Percentiles rank a stretch among this genome's conserved stretches.
Evolutionary conservation across 2,888 invertebrate genomes (phyloP).

Genomic region (Linyphia triangularis): DNA sequence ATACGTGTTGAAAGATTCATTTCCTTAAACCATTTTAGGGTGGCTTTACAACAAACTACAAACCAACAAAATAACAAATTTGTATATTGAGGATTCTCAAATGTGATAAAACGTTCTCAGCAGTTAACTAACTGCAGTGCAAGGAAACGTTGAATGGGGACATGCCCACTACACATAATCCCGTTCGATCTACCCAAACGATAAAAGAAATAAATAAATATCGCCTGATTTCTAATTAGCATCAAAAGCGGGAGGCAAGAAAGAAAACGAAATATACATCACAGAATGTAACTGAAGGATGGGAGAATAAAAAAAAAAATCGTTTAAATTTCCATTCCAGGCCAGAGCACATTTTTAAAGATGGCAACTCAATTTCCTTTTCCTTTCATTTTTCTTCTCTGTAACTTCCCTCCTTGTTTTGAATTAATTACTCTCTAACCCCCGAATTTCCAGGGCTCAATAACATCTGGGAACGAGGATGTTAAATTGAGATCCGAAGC

Average conservation of each 20-base stretch:
- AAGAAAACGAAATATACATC: background rate
- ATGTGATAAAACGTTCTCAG: too few species aligned
- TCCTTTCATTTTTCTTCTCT: slow-evolving; percentile 67
- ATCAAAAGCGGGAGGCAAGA: background rate
- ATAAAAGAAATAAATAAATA: background rate
- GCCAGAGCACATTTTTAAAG: slow-evolving; percentile 68
- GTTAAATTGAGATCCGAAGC: slow-evolving; percentile 70
- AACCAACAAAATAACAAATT: too few species aligned
- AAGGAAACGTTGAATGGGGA: too few species aligned
- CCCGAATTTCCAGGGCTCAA: slow-evolving; percentile 64
- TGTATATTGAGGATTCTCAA: too few species aligned
- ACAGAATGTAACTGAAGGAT: background rate
- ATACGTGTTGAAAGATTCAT: too few species aligned
- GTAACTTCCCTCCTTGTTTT: slow-evolving; percentile 67
- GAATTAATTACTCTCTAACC: slow-evolving; percentile 71
- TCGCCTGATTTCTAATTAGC: background rate
- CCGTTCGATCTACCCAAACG: background rate
- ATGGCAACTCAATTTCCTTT: slow-evolving; percentile 61
- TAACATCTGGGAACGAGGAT: slow-evolving; percentile 69
- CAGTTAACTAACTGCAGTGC: too few species aligned
- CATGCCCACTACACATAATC: too few species aligned
- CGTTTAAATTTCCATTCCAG: slow-evolving; percentile 68
- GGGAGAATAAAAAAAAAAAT: slow-evolving; percentile 34
- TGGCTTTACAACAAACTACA: too few species aligned
- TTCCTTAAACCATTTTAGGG: too few species aligned